Conservation (phyloP, 37 sponge, comb jelly and placozoan species). For the Spongilla lacustris region DNA sequence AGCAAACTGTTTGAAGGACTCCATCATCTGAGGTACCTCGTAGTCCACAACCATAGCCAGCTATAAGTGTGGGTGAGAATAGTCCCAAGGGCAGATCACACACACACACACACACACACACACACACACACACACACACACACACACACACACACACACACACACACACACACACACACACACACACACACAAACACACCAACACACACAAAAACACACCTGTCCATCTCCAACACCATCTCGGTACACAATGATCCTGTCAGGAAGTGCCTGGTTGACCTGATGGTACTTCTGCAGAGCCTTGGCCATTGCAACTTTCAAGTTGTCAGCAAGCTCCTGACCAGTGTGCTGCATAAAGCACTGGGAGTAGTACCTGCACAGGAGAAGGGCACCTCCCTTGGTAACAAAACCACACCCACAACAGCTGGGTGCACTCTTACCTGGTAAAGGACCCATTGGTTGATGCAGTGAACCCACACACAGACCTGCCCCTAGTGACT, state of each 20-base stretch:
- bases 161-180: slow-evolving; percentile 19
- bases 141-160: too few relatives aligned
- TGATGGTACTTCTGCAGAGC: slow-evolving; percentile 77
- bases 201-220: slow-evolving; percentile 71
- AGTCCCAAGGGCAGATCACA: neutral
- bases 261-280: slow-evolving; percentile 80
- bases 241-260: slow-evolving; percentile 90
- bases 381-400: neutral
- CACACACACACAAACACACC: too few relatives aligned
- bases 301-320: slow-evolving; percentile 75
- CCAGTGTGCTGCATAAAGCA: slow-evolving; percentile 86
- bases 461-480: slow-evolving; percentile 89
- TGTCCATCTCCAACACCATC: slow-evolving; percentile 99
- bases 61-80: neutral
- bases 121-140: too few relatives aligned
- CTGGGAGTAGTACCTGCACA: slow-evolving; percentile 82
- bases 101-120: too few relatives aligned
- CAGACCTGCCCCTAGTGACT: slow-evolving; percentile 78
- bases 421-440: slow-evolving; percentile 8
- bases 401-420: neutral
- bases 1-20: slow-evolving; percentile 39
- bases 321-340: slow-evolving; percentile 86
- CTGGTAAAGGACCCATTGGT: slow-evolving; percentile 85
- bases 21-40: slow-evolving; percentile 77
- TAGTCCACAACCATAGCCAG: slow-evolving; percentile 67